Evolutionary conservation across 37 sponge, comb jelly and placozoan species (phyloP).

Genomic region (Mnemiopsis leidyi): DNA sequence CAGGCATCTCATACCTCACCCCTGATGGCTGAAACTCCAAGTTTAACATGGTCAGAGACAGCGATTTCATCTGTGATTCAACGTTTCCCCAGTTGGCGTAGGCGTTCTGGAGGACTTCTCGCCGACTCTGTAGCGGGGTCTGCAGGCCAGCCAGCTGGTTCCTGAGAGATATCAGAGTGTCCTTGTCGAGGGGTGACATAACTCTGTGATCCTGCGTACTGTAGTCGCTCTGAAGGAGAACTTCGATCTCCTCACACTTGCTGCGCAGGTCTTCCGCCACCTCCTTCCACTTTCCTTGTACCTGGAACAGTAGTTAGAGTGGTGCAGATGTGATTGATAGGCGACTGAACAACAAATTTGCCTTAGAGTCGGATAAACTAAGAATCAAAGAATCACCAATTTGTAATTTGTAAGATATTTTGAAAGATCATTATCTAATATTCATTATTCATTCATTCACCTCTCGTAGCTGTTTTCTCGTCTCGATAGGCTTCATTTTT

Average conservation of each 20-base stretch:
- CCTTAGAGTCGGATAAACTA: too few relatives aligned
- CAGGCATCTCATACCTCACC: neutral
- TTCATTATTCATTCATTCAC: too few relatives aligned
- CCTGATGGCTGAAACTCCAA: neutral
- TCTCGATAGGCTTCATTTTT: constrained; percentile 19
- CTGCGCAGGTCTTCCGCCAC: constrained; percentile 21
- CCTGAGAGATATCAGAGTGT: neutral
- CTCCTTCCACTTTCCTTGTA: constrained; percentile 48
- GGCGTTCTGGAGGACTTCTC: constrained; percentile 38
- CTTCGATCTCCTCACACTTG: constrained; percentile 13
- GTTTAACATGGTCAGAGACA: neutral
- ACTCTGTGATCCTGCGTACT: neutral
- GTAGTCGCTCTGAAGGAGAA: neutral
- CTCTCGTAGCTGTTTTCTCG: constrained; percentile 3
- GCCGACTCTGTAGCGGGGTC: neutral
- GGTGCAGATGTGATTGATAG: too few relatives aligned
- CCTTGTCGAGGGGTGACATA: constrained; percentile 45
- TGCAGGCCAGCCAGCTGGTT: neutral
- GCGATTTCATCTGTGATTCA: constrained; percentile 18
- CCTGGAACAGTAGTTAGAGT: too few relatives aligned
- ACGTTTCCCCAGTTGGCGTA: constrained; percentile 18
- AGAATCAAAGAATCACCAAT: too few relatives aligned
- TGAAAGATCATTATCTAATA: too few relatives aligned
- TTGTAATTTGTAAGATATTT: too few relatives aligned
- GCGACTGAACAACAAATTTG: too few relatives aligned